These are phyloP conservation scores for Cariama cristata DNA, from an alignment of 2,113 vertebrate species.

Conservation along the genomic window DNA sequence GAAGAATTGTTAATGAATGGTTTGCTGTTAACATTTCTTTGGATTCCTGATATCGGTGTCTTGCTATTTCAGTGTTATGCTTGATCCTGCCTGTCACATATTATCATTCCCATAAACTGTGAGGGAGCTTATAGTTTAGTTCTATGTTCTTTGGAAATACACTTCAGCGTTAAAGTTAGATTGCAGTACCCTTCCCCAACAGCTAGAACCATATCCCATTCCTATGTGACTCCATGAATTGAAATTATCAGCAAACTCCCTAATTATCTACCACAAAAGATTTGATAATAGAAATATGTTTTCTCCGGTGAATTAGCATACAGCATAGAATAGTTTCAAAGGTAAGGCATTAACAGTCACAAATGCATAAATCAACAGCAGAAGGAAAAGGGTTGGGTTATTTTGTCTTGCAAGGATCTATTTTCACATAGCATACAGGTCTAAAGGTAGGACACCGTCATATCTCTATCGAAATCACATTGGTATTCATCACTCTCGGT, in stretches of 20 bases:
- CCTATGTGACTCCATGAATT: neutral
- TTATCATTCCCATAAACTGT: neutral
- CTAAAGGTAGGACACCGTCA: neutral
- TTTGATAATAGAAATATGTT: neutral
- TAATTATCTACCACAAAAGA: neutral
- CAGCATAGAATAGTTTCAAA: neutral
- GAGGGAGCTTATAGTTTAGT: neutral
- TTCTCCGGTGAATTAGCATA: neutral
- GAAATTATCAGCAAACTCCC: neutral
- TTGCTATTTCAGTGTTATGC: neutral
- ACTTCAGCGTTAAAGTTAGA: neutral
- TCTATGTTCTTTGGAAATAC: neutral
- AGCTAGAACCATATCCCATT: neutral
- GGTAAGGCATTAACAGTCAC: neutral
- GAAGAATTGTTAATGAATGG: neutral
- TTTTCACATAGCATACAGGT: neutral
- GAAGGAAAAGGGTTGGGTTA: neutral
- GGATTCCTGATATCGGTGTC: neutral
- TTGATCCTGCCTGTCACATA: neutral
- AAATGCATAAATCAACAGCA: neutral
- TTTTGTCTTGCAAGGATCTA: neutral
- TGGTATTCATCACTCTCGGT: neutral
- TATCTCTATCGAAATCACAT: neutral
- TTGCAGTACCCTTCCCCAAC: neutral
- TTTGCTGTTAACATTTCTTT: neutral